Evolutionary conservation across 2,888 invertebrate genomes (phyloP), one percentile per base, ranked within the genome.

Genomic region (Conchocele bisecta): DNA sequence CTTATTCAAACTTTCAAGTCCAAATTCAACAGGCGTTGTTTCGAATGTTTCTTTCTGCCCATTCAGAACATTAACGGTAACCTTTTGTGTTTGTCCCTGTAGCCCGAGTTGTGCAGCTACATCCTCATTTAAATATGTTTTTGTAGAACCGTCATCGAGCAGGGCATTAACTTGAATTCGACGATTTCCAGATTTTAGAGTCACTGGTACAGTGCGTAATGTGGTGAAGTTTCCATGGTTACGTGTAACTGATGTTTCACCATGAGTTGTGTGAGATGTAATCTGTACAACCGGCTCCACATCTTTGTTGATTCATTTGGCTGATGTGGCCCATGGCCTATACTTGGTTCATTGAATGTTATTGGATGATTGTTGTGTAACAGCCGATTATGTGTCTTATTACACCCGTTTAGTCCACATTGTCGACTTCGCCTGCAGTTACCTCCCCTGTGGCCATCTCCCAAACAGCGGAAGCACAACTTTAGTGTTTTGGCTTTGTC

Each of bases 101-200:
- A 66, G 22, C 0, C 58, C 70, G 3, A 70, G 33, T 48, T 77
- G 70, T 15, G 54, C 56, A 13, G 59, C 67, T 2, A 74, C 70
- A 53, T 61, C 59, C 7, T 37, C 22, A 24, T 76, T 66, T 1
- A 74, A 26, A 44, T 75, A 70, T 3, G 69, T 69, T 37, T 61
- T 35, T 9, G 73, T 70, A 35, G 73, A 73, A 1, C 65, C 76
- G 42, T 76, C 76, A 54, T 73, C 73, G 3, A 76, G 42, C 22
- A 76, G 46, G 11, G 73, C 73, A 60, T 77, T 69, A 0, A 76
- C 39, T 60, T 66, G 46, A 3, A 73, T 7, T 26, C 42, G 31
- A 11, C 39, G 48, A 15, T 41, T 37, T 15, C 60, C 54, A 35
- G 33, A 35, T 59, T 35, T 41, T 37, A 76, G 13, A 26, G 58